Evolutionary conservation across 2,113 vertebrate species (phyloP).

Genomic region (Strix aluco): DNA sequence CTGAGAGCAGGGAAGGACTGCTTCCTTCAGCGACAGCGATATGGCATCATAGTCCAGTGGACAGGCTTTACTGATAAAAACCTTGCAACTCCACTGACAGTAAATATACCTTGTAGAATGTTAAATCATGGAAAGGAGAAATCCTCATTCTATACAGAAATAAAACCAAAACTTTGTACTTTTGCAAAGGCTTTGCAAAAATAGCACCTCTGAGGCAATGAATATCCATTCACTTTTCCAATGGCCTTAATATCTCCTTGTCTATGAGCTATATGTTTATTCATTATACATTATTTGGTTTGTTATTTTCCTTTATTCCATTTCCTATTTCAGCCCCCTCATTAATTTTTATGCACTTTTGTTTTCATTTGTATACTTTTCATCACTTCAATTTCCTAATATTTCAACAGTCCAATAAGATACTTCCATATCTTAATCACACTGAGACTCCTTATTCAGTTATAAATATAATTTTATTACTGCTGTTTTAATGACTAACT

Average conservation of each 20-base stretch:
- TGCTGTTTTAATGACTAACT: constrained; percentile 54
- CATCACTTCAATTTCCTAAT: constrained; percentile 55
- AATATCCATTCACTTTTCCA: not conserved
- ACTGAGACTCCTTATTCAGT: constrained; percentile 49
- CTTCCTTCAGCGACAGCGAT: not conserved
- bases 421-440: constrained; percentile 60
- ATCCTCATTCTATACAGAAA: not conserved
- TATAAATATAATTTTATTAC: constrained; percentile 62
- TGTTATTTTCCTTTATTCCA: constrained; percentile 49
- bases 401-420: constrained; percentile 61
- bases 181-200: not conserved
- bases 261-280: not conserved
- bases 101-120: not conserved
- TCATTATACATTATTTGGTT: constrained; percentile 7
- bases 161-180: not conserved
- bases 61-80: not conserved
- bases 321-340: constrained; percentile 42
- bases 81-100: not conserved
- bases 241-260: not conserved
- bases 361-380: constrained; percentile 58
- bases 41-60: not conserved
- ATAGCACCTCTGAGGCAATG: not conserved
- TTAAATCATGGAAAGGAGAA: not conserved
- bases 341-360: constrained; percentile 58
- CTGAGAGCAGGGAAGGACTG: not conserved